Evolutionary conservation across 2,888 invertebrate genomes (phyloP).

Genomic region (Plebejus melissa): DNA sequence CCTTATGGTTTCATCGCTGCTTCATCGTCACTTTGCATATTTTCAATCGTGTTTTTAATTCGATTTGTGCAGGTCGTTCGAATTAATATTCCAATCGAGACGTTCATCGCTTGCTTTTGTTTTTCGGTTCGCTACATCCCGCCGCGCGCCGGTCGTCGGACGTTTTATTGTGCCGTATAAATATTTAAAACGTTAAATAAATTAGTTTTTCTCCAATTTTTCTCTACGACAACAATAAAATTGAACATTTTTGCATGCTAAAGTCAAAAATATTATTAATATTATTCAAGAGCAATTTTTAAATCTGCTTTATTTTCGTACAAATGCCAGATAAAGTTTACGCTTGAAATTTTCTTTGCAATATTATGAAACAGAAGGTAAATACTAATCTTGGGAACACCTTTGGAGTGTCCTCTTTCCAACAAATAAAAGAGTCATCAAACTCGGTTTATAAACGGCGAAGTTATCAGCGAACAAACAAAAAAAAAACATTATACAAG

Average conservation of each 20-base stretch:
- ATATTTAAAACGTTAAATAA: slow-evolving; percentile 24
- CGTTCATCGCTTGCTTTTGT: slow-evolving; percentile 19
- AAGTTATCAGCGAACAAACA: no score
- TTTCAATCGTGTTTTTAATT: slow-evolving; percentile 11
- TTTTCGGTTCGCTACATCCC: neutral
- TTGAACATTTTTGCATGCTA: neutral
- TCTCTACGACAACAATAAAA: neutral
- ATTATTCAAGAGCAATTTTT: neutral
- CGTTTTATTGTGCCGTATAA: slow-evolving; percentile 19
- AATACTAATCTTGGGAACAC: no score
- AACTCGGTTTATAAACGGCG: no score
- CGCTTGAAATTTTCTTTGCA: neutral
- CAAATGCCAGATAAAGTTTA: neutral
- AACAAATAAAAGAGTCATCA: no score
- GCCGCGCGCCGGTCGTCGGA: neutral
- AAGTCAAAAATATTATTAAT: neutral
- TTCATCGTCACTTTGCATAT: slow-evolving; percentile 8
- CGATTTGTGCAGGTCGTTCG: neutral
- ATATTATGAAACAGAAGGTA: no score
- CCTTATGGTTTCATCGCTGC: neutral
- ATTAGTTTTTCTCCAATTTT: neutral
- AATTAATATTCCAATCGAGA: slow-evolving; percentile 5
- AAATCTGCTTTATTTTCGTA: neutral
- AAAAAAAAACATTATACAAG: no score
- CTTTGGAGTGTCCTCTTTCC: no score